Conservation (phyloP, 1,140 invertebrate genomes). For the Spodoptera frugiperda region DNA sequence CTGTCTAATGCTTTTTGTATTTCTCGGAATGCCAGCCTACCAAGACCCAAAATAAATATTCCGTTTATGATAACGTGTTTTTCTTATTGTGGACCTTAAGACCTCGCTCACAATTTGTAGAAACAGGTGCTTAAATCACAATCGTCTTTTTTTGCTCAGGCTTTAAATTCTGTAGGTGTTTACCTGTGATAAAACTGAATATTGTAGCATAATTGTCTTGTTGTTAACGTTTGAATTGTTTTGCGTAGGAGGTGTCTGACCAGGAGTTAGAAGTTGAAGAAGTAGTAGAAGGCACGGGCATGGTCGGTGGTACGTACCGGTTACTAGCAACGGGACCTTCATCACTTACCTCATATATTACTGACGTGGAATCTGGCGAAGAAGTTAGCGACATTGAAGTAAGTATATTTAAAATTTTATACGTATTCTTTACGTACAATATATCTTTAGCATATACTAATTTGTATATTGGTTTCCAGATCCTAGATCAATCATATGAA, state of each 20-base stretch:
- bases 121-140: conserved; percentile 13
- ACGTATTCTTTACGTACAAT: neutral
- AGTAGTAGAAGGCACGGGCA: conserved; percentile 81
- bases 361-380: conserved; percentile 82
- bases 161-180: conserved; percentile 3
- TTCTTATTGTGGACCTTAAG: conserved; percentile 38
- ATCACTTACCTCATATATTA: conserved; percentile 80
- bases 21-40: neutral
- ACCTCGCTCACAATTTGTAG: conserved; percentile 38
- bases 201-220: neutral
- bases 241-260: conserved; percentile 72
- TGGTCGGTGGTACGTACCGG: conserved; percentile 85
- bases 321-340: conserved; percentile 82
- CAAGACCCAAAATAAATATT: conserved; percentile 7
- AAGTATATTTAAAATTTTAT: conserved; percentile 21
- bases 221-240: neutral
- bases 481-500: conserved; percentile 83
- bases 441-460: neutral
- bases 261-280: conserved; percentile 80
- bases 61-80: neutral
- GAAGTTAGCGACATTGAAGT: conserved; percentile 88
- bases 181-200: neutral
- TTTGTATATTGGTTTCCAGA: conserved; percentile 63
- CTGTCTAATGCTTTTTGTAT: neutral
- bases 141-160: conserved; percentile 2